Evolutionary conservation across 2,888 invertebrate genomes (phyloP), one percentile per base, ranked within the genome.

Genomic region (Callimorpha dominula): DNA sequence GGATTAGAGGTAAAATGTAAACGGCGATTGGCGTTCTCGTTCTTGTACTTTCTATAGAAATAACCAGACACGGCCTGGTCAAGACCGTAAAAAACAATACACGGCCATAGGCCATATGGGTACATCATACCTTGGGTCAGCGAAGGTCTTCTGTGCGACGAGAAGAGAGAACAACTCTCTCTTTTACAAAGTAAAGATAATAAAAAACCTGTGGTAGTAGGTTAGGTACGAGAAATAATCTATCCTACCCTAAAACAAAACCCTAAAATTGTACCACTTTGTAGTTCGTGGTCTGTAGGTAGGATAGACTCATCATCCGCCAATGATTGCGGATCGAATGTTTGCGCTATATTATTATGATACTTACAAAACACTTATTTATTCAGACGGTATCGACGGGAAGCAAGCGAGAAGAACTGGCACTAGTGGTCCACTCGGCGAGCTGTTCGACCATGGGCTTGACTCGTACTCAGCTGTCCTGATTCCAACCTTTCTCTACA

Each of bases 371-470:
- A 57, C 5, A 20, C 20, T 7, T 31, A 1, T 60, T 14, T 46
- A 84, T 93, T 5, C 92, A 97, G 99, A 99, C 96, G 99, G 99
- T 42, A 99, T 99, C 80, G 99, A 99, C 95, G 99, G 99, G 5
- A 99, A 99, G 92, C 99, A 99, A 92, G 99, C 99, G 0, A 96
- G 99, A 65, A 96, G 99, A 74, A 99, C 99, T 1, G 98, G 98
- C 71, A 97, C 99, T 14, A 98, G 98, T 78, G 98, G 99, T 0
- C 99, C 99, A 0, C 94, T 99, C 62, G 99, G 99, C 9, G 99
- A 99, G 94, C 96, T 99, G 65, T 99, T 99, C 93, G 99, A 99
- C 94, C 99, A 99, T 93, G 99, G 99, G 0, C 96, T 99, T 74
- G 99, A 99, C 93, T 99, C 99, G 17, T 99, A 99, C 97, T 98